Evolutionary conservation across 2,113 vertebrate genomes (phyloP).

Genomic region (Antechinus stuartii): DNA sequence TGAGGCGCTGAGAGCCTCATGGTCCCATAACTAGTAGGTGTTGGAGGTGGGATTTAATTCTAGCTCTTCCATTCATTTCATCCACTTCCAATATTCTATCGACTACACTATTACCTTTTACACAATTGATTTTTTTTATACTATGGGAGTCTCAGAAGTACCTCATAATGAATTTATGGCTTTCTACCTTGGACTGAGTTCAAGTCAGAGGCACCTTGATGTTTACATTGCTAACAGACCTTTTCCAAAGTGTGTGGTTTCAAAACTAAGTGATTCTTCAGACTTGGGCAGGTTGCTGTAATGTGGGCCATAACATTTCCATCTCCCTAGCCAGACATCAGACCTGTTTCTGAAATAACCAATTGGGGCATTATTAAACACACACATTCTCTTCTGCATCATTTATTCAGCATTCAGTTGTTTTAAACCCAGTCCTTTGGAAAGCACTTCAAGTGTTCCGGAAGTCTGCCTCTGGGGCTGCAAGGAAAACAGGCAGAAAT

Average conservation of each 20-base stretch:
- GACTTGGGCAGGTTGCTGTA: background rate
- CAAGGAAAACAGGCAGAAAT: conserved; percentile 19
- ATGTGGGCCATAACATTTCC: background rate
- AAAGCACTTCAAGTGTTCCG: background rate
- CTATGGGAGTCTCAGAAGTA: background rate
- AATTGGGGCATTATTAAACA: background rate
- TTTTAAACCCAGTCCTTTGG: background rate
- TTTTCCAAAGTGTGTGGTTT: background rate
- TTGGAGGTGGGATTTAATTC: background rate
- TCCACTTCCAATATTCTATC: background rate
- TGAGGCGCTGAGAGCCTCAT: background rate
- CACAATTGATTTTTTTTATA: background rate
- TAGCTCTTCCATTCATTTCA: background rate
- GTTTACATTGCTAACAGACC: background rate
- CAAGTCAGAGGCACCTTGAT: background rate
- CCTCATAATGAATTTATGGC: background rate
- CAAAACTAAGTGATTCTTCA: background rate
- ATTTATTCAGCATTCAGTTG: conserved; percentile 18
- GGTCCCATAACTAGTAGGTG: background rate
- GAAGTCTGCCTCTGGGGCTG: background rate
- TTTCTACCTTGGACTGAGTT: conserved; percentile 1
- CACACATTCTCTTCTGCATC: background rate
- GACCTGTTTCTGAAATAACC: background rate
- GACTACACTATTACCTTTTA: background rate
- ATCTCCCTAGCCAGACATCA: background rate